These are phyloP conservation scores for Diplolepis rosae DNA, from an alignment of 2,888 invertebrate species.

Conservation along the genomic window DNA sequence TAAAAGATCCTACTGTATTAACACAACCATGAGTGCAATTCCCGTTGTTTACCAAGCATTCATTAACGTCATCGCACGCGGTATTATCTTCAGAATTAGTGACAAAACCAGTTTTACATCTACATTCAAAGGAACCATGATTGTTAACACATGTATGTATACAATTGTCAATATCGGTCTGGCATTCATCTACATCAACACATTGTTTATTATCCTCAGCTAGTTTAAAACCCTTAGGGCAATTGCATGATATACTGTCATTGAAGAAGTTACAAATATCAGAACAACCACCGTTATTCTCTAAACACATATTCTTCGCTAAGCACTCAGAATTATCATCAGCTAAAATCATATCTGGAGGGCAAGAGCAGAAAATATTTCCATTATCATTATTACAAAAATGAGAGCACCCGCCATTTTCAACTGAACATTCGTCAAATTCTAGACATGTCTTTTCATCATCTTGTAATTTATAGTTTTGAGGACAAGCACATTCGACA, in stretches of 20 bases:
- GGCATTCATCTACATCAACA: slow-evolving; percentile 72
- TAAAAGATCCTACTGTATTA: slow-evolving; percentile 73
- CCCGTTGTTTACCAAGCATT: slow-evolving; percentile 74
- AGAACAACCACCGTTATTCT: slow-evolving; percentile 74
- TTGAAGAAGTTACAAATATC: slow-evolving; percentile 69
- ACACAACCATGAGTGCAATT: slow-evolving; percentile 76
- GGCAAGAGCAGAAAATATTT: slow-evolving; percentile 75
- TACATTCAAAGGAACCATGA: slow-evolving; percentile 75
- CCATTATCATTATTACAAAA: slow-evolving; percentile 76
- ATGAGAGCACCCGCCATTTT: slow-evolving; percentile 76
- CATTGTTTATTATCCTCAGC: slow-evolving; percentile 71
- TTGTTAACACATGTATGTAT: slow-evolving; percentile 73
- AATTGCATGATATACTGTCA: slow-evolving; percentile 73
- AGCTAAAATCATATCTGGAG: slow-evolving; percentile 63
- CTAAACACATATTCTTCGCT: slow-evolving; percentile 75
- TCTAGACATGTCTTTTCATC: slow-evolving; percentile 71
- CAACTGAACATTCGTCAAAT: slow-evolving; percentile 76
- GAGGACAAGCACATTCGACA: slow-evolving; percentile 72
- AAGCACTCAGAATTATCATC: slow-evolving; percentile 69
- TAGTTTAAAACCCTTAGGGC: slow-evolving; percentile 75
- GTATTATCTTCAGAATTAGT: slow-evolving; percentile 69
- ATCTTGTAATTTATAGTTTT: slow-evolving; percentile 73
- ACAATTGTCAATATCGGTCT: slow-evolving; percentile 68
- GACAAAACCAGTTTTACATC: slow-evolving; percentile 74
- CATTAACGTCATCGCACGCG: slow-evolving; percentile 72